Percentiles rank a stretch among this genome's conserved stretches.
phyloP scores from a whole-genome alignment of 2,888 invertebrate species.

The Chrysopilus asiliformis region DNA sequence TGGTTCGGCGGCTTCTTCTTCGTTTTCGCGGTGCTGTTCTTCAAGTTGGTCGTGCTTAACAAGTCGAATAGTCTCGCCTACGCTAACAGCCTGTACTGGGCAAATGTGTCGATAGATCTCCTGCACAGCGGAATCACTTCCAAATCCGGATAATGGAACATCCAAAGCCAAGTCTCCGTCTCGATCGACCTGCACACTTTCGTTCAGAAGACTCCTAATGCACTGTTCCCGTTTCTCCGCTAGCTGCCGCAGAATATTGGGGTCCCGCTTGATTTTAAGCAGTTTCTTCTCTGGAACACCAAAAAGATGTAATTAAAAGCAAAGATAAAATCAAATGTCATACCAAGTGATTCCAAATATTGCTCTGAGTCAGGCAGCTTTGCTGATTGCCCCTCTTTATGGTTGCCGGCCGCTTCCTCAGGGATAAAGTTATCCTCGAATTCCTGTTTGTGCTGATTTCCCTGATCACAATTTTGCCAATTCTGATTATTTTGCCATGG shows the following conservation, averaged over 20 bases:
- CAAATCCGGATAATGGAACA: slow-evolving; percentile 32
- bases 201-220: slow-evolving; percentile 36
- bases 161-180: slow-evolving; percentile 31
- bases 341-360: slow-evolving; percentile 51
- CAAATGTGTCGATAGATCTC: slow-evolving; percentile 37
- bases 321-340: slow-evolving; percentile 20
- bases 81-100: slow-evolving; percentile 39
- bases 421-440: slow-evolving; percentile 6
- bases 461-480: too few species aligned
- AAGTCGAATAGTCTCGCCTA: slow-evolving; percentile 40
- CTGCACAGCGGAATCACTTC: slow-evolving; percentile 24
- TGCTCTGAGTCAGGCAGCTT: slow-evolving; percentile 27
- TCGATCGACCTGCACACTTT: slow-evolving; percentile 18
- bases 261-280: slow-evolving; percentile 37
- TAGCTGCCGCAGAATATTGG: slow-evolving; percentile 38
- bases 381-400: slow-evolving; percentile 21
- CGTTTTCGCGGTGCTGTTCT: slow-evolving; percentile 19
- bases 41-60: slow-evolving; percentile 41
- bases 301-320: background rate
- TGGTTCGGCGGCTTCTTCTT: slow-evolving; percentile 14
- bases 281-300: slow-evolving; percentile 33
- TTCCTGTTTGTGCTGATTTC: too few species aligned
- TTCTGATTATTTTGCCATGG: too few species aligned
- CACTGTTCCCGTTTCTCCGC: slow-evolving; percentile 39
- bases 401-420: slow-evolving; percentile 7